These are phyloP conservation scores for Pseudotriccus pelzelni DNA, from an alignment of 2,797 vertebrate genomes.

Conservation along the genomic window DNA sequence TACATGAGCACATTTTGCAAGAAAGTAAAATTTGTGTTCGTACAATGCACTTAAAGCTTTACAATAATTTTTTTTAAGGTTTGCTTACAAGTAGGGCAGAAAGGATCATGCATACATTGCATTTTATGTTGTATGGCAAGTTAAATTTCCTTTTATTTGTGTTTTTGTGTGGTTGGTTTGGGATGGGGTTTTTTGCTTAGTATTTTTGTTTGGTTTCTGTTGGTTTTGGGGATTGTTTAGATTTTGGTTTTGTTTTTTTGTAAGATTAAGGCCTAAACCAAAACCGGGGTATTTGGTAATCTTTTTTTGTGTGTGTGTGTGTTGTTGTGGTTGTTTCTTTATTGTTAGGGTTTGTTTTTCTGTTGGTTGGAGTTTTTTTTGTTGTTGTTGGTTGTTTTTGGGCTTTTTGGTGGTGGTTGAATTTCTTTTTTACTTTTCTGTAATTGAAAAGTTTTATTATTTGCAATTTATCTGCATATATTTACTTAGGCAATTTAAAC, in stretches of 20 bases:
- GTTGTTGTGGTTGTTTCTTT: background rate
- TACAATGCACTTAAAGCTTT: constrained; percentile 7
- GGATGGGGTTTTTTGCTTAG: background rate
- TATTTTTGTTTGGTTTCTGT: background rate
- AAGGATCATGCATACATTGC: background rate
- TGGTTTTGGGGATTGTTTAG: background rate
- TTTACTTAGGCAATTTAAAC: constrained; percentile 69
- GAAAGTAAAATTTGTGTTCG: constrained; percentile 36
- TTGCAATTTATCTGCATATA: constrained; percentile 52
- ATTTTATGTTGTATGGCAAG: background rate
- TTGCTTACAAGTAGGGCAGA: constrained; percentile 12
- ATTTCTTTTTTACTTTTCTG: background rate
- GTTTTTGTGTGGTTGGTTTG: background rate
- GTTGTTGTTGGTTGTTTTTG: no score
- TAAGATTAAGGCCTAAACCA: background rate
- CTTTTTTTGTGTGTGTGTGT: no score
- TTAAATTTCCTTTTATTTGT: background rate
- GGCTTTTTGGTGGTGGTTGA: no score
- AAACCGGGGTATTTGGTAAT: background rate
- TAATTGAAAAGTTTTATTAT: constrained; percentile 10
- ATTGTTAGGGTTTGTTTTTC: background rate
- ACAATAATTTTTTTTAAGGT: constrained; percentile 13
- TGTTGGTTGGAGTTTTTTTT: no score
- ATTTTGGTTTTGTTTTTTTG: background rate
- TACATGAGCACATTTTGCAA: constrained; percentile 60